Percentiles rank a stretch among this genome's conserved stretches.
These are phyloP conservation scores for Latrodectus elegans DNA, from an alignment of 2,888 invertebrate species.

Conservation along the genomic window DNA sequence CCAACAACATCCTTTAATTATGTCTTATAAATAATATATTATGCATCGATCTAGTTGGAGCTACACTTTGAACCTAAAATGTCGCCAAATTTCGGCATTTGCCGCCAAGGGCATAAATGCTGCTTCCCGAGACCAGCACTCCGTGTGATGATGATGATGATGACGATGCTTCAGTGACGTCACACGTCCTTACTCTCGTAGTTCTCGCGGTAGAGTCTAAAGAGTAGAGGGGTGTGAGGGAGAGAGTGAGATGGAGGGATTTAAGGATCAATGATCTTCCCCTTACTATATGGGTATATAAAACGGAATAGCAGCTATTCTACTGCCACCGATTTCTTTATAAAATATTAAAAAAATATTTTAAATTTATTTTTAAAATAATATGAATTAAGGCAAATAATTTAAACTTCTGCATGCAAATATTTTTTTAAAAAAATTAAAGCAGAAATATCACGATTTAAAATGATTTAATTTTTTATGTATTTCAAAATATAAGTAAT, in stretches of 20 bases:
- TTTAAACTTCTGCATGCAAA: neutral
- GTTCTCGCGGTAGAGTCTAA: slow-evolving; percentile 45
- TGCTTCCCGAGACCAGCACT: slow-evolving; percentile 25
- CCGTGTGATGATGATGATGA: slow-evolving; percentile 64
- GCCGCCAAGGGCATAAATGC: slow-evolving; percentile 12
- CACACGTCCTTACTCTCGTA: slow-evolving; percentile 68
- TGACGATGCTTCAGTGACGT: slow-evolving; percentile 68
- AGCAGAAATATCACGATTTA: neutral
- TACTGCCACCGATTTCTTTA: neutral
- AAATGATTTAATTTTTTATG: too few relatives aligned
- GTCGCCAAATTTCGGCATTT: slow-evolving; percentile 15
- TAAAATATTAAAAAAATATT: neutral
- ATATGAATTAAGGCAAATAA: neutral
- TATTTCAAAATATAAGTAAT: neutral
- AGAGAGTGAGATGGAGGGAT: neutral
- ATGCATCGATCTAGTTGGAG: neutral
- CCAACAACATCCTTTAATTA: too few relatives aligned
- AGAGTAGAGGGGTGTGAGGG: slow-evolving; percentile 9
- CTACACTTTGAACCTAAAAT: neutral
- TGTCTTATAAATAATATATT: too few relatives aligned
- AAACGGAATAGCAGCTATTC: neutral
- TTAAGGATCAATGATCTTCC: slow-evolving; percentile 59
- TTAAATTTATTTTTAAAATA: neutral
- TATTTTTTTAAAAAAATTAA: neutral
- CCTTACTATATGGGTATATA: slow-evolving; percentile 51